These are phyloP conservation scores for Leucozona laternaria DNA, from an alignment of 2,888 invertebrate species.

Conservation along the genomic window DNA sequence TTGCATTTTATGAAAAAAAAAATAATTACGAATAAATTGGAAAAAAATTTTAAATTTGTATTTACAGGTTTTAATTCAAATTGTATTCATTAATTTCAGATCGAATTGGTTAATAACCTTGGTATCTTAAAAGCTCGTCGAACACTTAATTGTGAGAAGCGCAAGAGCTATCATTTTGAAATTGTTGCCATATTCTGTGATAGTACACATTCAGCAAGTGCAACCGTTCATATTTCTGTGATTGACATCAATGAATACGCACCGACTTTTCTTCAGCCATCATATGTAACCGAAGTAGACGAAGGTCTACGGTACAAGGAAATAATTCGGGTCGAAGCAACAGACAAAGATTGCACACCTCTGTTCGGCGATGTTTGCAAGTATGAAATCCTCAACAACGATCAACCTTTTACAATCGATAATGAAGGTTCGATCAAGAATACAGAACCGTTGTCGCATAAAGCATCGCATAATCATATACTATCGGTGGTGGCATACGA, in stretches of 20 bases:
- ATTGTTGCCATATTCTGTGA: slow-evolving; percentile 97
- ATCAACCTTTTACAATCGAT: slow-evolving; percentile 95
- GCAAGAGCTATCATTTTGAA: slow-evolving; percentile 97
- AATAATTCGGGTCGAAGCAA: slow-evolving; percentile 95
- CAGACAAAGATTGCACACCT: slow-evolving; percentile 97
- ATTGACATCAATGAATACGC: slow-evolving; percentile 98
- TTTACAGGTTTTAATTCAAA: not conserved
- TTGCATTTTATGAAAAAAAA: no score
- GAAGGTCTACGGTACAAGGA: slow-evolving; percentile 96
- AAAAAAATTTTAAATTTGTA: not conserved
- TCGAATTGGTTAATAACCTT: slow-evolving; percentile 90
- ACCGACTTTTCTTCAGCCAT: slow-evolving; percentile 95
- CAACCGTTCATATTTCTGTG: slow-evolving; percentile 96
- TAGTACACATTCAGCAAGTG: slow-evolving; percentile 93
- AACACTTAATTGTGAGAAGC: slow-evolving; percentile 96
- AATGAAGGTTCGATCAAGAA: slow-evolving; percentile 97
- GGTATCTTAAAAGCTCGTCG: slow-evolving; percentile 91
- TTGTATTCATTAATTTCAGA: slow-evolving; percentile 82
- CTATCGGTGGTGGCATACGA: slow-evolving; percentile 98
- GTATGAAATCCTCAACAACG: slow-evolving; percentile 96
- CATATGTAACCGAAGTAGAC: slow-evolving; percentile 93
- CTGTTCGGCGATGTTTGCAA: slow-evolving; percentile 97
- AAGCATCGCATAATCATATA: slow-evolving; percentile 97
- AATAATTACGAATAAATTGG: no score
- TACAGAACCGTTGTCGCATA: slow-evolving; percentile 96